These are phyloP conservation scores for Theretra japonica DNA, from an alignment of 2,888 invertebrate genomes.

Conservation along the genomic window DNA sequence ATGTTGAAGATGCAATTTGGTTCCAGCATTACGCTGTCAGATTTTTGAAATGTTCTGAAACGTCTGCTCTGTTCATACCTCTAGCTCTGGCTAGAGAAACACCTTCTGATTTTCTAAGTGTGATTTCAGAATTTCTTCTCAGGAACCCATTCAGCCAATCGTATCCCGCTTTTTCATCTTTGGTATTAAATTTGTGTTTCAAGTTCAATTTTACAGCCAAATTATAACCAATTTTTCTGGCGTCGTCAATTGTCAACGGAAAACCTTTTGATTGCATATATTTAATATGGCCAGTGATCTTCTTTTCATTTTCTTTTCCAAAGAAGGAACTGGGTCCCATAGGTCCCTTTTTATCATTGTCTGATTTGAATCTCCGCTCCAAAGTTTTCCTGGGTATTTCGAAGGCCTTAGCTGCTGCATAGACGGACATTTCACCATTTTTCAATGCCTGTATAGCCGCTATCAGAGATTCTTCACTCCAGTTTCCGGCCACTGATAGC, in stretches of 20 bases:
- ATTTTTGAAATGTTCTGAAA: conserved; percentile 34
- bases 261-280: conserved; percentile 28
- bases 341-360: conserved; percentile 24
- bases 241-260: background rate
- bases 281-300: background rate
- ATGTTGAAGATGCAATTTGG: conserved; percentile 38
- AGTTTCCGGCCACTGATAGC: background rate
- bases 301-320: conserved; percentile 16
- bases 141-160: conserved; percentile 33
- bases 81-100: conserved; percentile 33
- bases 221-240: conserved; percentile 32
- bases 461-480: conserved; percentile 7
- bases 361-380: conserved; percentile 9
- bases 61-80: conserved; percentile 34
- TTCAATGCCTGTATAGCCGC: conserved; percentile 5
- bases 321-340: conserved; percentile 11
- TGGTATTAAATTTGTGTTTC: conserved; percentile 36
- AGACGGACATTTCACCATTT: background rate
- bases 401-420: background rate
- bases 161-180: conserved; percentile 34
- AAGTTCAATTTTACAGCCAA: conserved; percentile 36
- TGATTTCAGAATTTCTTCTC: conserved; percentile 29
- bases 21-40: conserved; percentile 36
- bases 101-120: conserved; percentile 35
- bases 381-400: conserved; percentile 9